A percentile compares a stretch with the other conserved stretches of the same genome.
These are phyloP conservation scores for Colinus virginianus DNA, from an alignment of 2,113 vertebrate genomes.

Conservation along the genomic window DNA sequence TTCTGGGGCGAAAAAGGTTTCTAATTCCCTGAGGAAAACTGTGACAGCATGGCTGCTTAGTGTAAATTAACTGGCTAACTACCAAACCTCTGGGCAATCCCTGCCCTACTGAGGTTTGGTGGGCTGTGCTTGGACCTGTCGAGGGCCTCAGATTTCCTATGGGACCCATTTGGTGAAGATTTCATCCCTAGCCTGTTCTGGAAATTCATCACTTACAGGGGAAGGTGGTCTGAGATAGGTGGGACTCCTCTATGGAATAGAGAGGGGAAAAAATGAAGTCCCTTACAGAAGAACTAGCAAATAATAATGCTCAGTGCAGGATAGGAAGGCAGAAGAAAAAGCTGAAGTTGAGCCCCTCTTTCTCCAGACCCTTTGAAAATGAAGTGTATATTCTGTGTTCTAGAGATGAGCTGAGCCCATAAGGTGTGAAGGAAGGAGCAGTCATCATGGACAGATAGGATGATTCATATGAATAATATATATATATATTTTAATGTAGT, in stretches of 20 bases:
- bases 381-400: neutral
- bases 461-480: neutral
- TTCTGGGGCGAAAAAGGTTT: neutral
- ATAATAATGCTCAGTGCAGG: neutral
- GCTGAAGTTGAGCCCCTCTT: neutral
- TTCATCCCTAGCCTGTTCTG: neutral
- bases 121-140: neutral
- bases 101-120: neutral
- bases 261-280: neutral
- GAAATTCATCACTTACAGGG: neutral
- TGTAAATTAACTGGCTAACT: neutral
- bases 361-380: neutral
- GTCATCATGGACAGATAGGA: neutral
- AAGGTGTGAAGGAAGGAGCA: fast-evolving
- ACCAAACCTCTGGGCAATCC: neutral
- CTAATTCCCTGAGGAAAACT: neutral
- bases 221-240: neutral
- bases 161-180: neutral
- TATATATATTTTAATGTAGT: no score
- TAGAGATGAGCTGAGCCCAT: neutral
- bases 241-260: neutral
- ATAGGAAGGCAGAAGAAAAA: neutral
- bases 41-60: neutral
- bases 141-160: neutral
- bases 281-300: neutral